phyloP scores from a whole-genome alignment of 2,888 invertebrate species.

The Cephalotes varians region DNA sequence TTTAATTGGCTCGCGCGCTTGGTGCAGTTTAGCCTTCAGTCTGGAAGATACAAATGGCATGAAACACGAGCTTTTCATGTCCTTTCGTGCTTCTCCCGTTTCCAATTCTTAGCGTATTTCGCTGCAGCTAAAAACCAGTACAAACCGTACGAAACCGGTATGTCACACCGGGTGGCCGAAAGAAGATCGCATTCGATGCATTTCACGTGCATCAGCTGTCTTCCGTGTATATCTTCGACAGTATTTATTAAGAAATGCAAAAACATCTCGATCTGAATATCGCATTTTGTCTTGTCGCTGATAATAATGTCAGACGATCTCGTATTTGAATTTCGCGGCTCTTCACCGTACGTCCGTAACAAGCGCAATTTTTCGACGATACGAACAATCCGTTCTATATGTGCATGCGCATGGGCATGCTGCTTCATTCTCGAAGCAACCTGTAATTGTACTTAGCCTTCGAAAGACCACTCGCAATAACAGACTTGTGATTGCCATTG shows the following conservation, averaged over 20 bases:
- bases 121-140: slow-evolving; percentile 22
- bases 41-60: background rate
- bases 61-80: slow-evolving; percentile 33
- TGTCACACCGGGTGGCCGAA: slow-evolving; percentile 27
- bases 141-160: slow-evolving; percentile 7
- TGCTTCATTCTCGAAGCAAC: slow-evolving; percentile 53
- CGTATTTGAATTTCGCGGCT: slow-evolving; percentile 12
- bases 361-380: slow-evolving; percentile 30
- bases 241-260: slow-evolving; percentile 50
- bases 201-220: slow-evolving; percentile 31
- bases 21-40: background rate
- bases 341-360: slow-evolving; percentile 38
- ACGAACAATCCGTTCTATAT: slow-evolving; percentile 27
- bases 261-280: slow-evolving; percentile 6
- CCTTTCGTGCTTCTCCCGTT: background rate
- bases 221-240: slow-evolving; percentile 14
- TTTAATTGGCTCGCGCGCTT: background rate
- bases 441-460: slow-evolving; percentile 66
- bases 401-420: background rate
- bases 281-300: background rate
- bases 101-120: slow-evolving; percentile 44
- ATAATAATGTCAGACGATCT: slow-evolving; percentile 10
- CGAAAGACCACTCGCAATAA: slow-evolving; percentile 63
- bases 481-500: slow-evolving; percentile 65
- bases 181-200: slow-evolving; percentile 36